These are phyloP conservation scores for Tethya wilhelma DNA, from an alignment of 37 sponge, comb jelly and placozoan species.

Conservation along the genomic window DNA sequence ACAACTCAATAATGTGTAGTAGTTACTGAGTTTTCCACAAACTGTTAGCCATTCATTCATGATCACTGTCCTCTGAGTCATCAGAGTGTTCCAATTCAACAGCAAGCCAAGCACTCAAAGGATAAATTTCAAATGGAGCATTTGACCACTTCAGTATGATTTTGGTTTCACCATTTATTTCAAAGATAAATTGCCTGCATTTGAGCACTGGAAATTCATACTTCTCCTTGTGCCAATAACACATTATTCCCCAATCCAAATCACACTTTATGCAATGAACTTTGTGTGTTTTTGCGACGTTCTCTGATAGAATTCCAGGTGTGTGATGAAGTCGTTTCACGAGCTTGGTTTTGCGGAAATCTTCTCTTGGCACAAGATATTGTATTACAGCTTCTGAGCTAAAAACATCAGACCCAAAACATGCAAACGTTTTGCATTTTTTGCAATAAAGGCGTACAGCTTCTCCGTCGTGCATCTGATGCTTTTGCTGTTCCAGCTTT, in stretches of 20 bases:
- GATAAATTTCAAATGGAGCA: constrained; percentile 14
- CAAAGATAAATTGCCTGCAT: constrained; percentile 58
- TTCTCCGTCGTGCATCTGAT: not conserved
- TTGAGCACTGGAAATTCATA: constrained; percentile 60
- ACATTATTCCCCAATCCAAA: constrained; percentile 64
- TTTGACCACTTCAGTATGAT: constrained; percentile 18
- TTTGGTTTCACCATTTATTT: not conserved
- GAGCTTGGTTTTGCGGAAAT: constrained; percentile 9
- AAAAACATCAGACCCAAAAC: constrained; percentile 48
- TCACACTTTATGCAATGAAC: constrained; percentile 55
- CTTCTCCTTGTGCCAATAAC: constrained; percentile 13
- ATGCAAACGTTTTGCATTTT: constrained; percentile 57
- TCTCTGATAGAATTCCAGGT: not conserved
- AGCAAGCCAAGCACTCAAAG: no score
- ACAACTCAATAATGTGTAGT: no score
- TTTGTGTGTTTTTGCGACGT: constrained; percentile 17
- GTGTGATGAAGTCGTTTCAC: not conserved
- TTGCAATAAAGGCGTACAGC: constrained; percentile 37
- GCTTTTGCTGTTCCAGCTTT: not conserved
- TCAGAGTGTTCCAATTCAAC: no score
- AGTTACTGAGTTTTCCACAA: no score
- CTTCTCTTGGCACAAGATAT: not conserved
- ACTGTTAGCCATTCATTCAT: no score
- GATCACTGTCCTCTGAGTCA: no score
- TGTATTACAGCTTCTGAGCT: not conserved